Base-by-base conservation (phyloP, 2,113 vertebrate genomes). In the Capreolus pygargus region DNA sequence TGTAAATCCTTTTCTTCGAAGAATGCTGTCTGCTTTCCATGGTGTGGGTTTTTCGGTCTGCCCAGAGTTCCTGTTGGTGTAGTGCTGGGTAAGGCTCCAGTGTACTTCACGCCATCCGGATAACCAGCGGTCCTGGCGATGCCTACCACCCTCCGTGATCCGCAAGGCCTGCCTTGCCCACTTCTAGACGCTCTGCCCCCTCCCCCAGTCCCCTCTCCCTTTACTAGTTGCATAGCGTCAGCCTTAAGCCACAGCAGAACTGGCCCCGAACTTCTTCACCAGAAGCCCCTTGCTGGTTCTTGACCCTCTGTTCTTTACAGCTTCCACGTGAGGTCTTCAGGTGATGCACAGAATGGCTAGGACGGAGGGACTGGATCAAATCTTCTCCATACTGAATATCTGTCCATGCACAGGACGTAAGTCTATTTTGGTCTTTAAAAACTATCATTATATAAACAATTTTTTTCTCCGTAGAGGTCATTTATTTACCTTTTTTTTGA, bases 371-470 rank as follows among this genome's bases (percentile, higher is more conserved):
- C 1, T 33, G 8, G 30, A 47, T 0, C 57, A 43, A 50, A 27
- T 27, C 70, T 88, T 64, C 55, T n/a, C 55, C 3, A n/a, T 39
- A 87, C 1, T 33, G 12, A 67, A 45, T 64, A 74, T 89, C 47
- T 88, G 55, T 57, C 39, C 13, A 17, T 21, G 23, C 6, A 5
- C 52, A 36, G 17, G 15, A 60, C 1, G 1, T 84, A 64, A 7
- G 43, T 91, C 90, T 91, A 45, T 58, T 85, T 70, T n/a, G n/a
- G 28, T 78, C 47, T 89, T 95, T 84, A 47, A 67, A 84, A 70
- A 39, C 43, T 30, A 76, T 54, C 45, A 79, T 19, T 64, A 33
- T 70, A 19, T 67, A 81, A 54, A 33, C 27, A n/a, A 5, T 19
- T 74, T 96, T 60, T 76, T 92, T 67, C 86, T 70, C 86, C 25